Evolutionary conservation across 1,140 invertebrate species (phyloP).

Genomic region (Meloidogyne hapla): DNA sequence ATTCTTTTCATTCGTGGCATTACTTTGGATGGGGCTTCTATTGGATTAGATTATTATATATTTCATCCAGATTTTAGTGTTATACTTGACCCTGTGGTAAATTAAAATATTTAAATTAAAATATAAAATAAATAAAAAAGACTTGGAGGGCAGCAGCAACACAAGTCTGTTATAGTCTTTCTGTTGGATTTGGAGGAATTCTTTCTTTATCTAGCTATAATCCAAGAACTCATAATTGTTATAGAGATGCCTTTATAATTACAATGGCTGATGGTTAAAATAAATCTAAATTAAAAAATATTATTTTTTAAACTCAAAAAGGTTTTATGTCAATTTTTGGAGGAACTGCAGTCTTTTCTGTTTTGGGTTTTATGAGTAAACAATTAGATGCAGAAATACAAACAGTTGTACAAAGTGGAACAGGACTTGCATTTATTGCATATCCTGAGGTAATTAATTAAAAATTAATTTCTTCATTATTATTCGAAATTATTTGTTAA

Average conservation of each 20-base stretch:
- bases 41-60: conserved; percentile 46
- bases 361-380: conserved; percentile 59
- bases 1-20: conserved; percentile 49
- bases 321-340: conserved; percentile 43
- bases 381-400: conserved; percentile 72
- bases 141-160: conserved; percentile 64
- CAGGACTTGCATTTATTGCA: conserved; percentile 70
- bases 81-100: conserved; percentile 15
- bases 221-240: conserved; percentile 34
- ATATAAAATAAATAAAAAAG: conserved; percentile 22
- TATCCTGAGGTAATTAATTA: conserved; percentile 66
- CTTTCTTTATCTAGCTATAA: conserved; percentile 53
- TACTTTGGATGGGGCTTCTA: conserved; percentile 43
- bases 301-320: not conserved
- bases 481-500: too few species aligned
- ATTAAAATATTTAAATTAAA: not conserved
- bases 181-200: conserved; percentile 64
- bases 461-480: too few species aligned
- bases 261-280: conserved; percentile 30
- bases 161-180: conserved; percentile 65
- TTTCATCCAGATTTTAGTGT: conserved; percentile 48
- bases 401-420: conserved; percentile 73
- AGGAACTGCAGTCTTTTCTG: conserved; percentile 42
- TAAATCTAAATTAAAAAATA: not conserved
- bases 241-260: conserved; percentile 41